A percentile compares a stretch with the other conserved stretches of the same genome.
phyloP scores from a whole-genome alignment of 2,888 invertebrate genomes.

The Sesia apiformis region DNA sequence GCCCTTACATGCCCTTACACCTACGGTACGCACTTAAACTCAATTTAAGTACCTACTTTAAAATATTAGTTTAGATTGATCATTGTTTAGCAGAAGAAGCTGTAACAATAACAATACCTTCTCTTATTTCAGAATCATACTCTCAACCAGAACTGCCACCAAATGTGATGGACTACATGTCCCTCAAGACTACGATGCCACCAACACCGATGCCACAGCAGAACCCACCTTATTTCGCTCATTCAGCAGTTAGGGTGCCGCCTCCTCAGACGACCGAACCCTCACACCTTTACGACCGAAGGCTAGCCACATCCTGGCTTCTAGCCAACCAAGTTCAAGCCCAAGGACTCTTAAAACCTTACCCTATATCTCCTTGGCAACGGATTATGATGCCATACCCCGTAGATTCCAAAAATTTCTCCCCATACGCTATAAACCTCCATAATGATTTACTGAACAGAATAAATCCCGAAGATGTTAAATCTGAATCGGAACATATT shows the following conservation, averaged over 20 bases:
- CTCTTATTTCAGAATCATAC: conserved; percentile 53
- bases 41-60: not conserved
- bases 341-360: conserved; percentile 63
- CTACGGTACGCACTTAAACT: no score
- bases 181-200: conserved; percentile 44
- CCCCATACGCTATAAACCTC: conserved; percentile 50
- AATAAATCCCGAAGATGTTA: conserved; percentile 55
- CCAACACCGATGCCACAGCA: conserved; percentile 40
- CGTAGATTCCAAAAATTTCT: conserved; percentile 46
- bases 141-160: conserved; percentile 48
- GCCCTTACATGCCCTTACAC: no score
- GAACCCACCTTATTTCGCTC: conserved; percentile 55
- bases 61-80: no score
- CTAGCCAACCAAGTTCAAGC: conserved; percentile 69
- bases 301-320: conserved; percentile 73
- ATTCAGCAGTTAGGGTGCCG: conserved; percentile 53
- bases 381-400: conserved; percentile 75
- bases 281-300: conserved; percentile 50
- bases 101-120: not conserved
- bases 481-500: conserved; percentile 63
- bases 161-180: conserved; percentile 64
- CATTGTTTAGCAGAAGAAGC: no score
- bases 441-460: conserved; percentile 51
- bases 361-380: conserved; percentile 73
- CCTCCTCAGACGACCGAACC: conserved; percentile 46